Base-by-base conservation (phyloP, 2,113 vertebrate genomes). In the Malaclemys terrapin region DNA sequence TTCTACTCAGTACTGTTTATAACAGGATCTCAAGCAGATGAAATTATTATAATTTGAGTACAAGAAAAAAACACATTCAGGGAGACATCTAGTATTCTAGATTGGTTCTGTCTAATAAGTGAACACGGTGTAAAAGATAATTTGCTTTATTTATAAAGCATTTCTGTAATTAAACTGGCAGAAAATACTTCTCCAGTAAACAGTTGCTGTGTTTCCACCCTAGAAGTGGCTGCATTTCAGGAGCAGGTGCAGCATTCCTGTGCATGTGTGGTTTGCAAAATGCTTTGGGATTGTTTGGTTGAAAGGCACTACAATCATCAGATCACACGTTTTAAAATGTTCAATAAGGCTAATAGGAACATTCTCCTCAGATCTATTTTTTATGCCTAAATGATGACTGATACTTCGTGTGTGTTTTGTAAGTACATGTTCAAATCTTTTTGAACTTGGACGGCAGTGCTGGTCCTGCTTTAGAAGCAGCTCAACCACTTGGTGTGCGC, bases 91-190 rank as follows among this genome's bases (percentile, higher is more conserved):
- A 12, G 38, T 9, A 2, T 59, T 72, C 8, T 8, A 62, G 87
- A 52, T 45, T 57, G 31, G n/a, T 89, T 83, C 7, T n/a, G 83
- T 88, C 93, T 27, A 87, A n/a, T 87, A 91, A 89, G 91, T 87
- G 84, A 93, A 85, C 90, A 0, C 1, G 80, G 79, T 14, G 50
- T 29, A 76, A 35, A n/a, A 81, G 65, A 88, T 92, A 49, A 85
- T 25, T 78, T 59, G 35, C 83, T 93, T 91, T 88, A 53, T 88
- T 89, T 29, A 0, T 59, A 59, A 7, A 89, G 85, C 75, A 91
- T 93, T 89, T 76, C 88, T 79, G 88, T 84, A 84, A 47, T 95
- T 95, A 89, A 93, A 76, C 79, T 91, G 92, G 42, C 88, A 92
- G 91, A 79, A 54, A 80, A n/a, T 56, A 62, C 92, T 93, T 92